Evolutionary conservation across 2,113 vertebrate species (phyloP).

Genomic region (Ictidomys tridecemlineatus): DNA sequence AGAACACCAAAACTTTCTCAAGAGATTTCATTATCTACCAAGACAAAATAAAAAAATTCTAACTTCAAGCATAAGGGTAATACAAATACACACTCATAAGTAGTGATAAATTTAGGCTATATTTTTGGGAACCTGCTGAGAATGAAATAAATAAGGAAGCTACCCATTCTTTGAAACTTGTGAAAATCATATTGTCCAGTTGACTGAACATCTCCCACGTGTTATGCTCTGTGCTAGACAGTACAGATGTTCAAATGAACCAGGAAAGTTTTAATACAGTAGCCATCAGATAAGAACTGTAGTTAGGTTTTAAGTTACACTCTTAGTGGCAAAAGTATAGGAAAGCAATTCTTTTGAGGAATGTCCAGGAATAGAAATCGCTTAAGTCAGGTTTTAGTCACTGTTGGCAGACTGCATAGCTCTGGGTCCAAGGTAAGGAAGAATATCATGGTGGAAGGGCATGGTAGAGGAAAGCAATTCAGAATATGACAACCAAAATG

Average conservation of each 20-base stretch:
- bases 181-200: neutral
- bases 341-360: neutral
- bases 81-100: neutral
- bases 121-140: neutral
- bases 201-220: neutral
- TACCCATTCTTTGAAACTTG: neutral
- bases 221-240: neutral
- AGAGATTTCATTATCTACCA: slow-evolving; percentile 68
- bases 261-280: neutral
- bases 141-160: neutral
- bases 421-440: no score
- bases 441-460: no score
- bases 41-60: slow-evolving; percentile 75
- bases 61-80: slow-evolving; percentile 56
- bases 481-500: no score
- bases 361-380: neutral
- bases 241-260: neutral
- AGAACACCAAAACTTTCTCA: slow-evolving; percentile 63
- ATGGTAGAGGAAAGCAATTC: no score
- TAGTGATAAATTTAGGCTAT: neutral
- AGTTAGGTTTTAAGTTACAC: neutral
- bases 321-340: neutral
- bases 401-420: no score
- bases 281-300: neutral
- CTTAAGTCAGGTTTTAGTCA: neutral